Conservation (phyloP, 2,888 invertebrate species). For the Tolmerus cingulatus region DNA sequence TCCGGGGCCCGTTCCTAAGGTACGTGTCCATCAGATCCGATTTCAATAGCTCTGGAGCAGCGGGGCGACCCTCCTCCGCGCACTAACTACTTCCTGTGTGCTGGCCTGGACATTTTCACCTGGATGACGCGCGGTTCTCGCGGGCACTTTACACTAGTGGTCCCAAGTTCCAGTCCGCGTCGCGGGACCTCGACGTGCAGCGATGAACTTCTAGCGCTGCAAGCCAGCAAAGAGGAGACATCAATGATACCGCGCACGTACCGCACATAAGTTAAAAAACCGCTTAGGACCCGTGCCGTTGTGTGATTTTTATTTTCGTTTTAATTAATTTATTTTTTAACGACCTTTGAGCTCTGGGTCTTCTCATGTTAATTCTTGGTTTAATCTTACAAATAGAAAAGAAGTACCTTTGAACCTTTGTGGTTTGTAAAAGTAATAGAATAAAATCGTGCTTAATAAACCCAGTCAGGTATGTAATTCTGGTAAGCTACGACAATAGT, state of each 20-base stretch:
- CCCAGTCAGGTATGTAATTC: too few relatives aligned
- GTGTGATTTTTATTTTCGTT: not conserved
- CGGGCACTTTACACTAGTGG: not conserved
- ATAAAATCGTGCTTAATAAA: too few relatives aligned
- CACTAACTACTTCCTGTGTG: not conserved
- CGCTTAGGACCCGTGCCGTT: not conserved
- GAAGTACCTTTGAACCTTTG: too few relatives aligned
- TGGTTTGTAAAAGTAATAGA: too few relatives aligned
- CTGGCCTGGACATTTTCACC: not conserved
- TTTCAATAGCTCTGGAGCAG: not conserved
- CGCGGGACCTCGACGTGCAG: not conserved
- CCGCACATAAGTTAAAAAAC: not conserved
- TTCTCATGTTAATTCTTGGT: too few relatives aligned
- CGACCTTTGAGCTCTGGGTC: not conserved
- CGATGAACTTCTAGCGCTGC: conserved; percentile 1
- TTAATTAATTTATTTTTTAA: not conserved
- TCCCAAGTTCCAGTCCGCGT: not conserved
- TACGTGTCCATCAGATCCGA: conserved; percentile 9
- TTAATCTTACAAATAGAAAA: not conserved
- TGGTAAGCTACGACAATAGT: too few relatives aligned
- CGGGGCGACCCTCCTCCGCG: not conserved
- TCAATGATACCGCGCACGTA: not conserved
- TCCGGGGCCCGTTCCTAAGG: not conserved
- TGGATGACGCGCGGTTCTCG: not conserved
- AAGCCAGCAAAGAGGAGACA: not conserved